These are phyloP conservation scores for Capitella teleta DNA, from an alignment of 1,140 invertebrate species.

Conservation along the genomic window DNA sequence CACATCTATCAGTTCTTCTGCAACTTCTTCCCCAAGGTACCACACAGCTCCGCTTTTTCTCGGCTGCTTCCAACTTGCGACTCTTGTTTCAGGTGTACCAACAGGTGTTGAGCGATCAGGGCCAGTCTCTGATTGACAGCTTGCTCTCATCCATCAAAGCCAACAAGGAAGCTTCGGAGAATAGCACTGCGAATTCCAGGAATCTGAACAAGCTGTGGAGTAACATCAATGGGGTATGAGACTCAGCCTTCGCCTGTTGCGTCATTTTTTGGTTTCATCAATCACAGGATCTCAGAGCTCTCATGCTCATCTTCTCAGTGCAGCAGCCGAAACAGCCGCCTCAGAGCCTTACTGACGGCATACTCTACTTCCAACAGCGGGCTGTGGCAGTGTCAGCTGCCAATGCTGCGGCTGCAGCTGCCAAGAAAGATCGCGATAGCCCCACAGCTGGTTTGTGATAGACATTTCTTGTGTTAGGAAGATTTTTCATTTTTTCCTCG, in stretches of 20 bases:
- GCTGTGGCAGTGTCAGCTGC: constrained; percentile 24
- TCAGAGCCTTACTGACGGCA: constrained; percentile 22
- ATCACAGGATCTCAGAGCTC: constrained; percentile 37
- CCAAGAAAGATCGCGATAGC: too few relatives aligned
- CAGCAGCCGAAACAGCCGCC: constrained; percentile 28
- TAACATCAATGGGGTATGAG: constrained; percentile 39
- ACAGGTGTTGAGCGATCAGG: constrained; percentile 40
- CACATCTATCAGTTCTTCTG: constrained; percentile 69
- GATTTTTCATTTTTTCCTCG: too few relatives aligned
- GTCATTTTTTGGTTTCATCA: too few relatives aligned
- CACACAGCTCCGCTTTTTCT: neutral
- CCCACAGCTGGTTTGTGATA: too few relatives aligned
- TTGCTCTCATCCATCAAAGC: constrained; percentile 31
- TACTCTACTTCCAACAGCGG: constrained; percentile 27
- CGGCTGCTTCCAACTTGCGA: too few relatives aligned
- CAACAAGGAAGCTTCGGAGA: constrained; percentile 27
- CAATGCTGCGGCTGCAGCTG: constrained; percentile 52
- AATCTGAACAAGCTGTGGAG: constrained; percentile 31
- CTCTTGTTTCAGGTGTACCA: constrained; percentile 29
- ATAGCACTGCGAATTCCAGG: constrained; percentile 21
- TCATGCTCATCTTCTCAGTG: constrained; percentile 37
- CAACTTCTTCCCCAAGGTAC: constrained; percentile 69
- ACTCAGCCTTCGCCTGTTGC: too few relatives aligned
- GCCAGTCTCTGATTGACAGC: constrained; percentile 29
- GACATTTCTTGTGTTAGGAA: too few relatives aligned